Evolutionary conservation across 2,888 invertebrate genomes (phyloP), one percentile per base, ranked within the genome.

Genomic region (Phymatocera aterrima): DNA sequence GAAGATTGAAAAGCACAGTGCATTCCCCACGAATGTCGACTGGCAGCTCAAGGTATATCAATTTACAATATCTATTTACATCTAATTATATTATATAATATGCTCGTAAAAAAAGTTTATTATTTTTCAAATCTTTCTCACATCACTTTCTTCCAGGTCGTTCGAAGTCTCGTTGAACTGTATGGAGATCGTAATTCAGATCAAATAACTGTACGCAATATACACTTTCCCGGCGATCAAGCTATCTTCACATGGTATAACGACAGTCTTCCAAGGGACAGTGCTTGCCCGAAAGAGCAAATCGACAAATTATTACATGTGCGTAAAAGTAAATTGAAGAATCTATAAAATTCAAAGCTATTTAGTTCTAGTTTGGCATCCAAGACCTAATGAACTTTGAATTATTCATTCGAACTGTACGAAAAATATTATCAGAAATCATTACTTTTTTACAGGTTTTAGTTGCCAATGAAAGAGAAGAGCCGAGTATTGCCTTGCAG

Each of bases 201-300:
- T 31, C 93, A 95, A 79, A 93, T 97, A 81, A 95, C 95, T 0
- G 95, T 97, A 0, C 91, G 95, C 70, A 93, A 93, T 48, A 93
- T 94, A 28, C 94, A 94, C 48, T 92, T 93, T 78, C 91, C 91
- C 68, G 92, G 91, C 43, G 94, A 93, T 86, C 93, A 93, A 86
- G 94, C 92, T 83, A 94, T 94, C 84, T 96, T 94, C 88, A 95
- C 94, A 40, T 97, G 96, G 96, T 95, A 97, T 21, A 98, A 98
- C 87, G 97, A 97, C 83, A 95, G 96, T 6, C 89, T 98, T 83
- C 95, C 96, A 0, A 95, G 95, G 70, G 94, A 94, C 68, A 87
- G 81, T 84, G 93, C 93, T 61, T 98, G 98, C 84, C 97, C 97
- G 0, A 94, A 94, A 84, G 93, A 93, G 75, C 95, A 95, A 85